Evolutionary conservation across 2,797 vertebrate genomes (phyloP), one percentile per base, ranked within the genome.

Genomic region (Centropyge bicolor): DNA sequence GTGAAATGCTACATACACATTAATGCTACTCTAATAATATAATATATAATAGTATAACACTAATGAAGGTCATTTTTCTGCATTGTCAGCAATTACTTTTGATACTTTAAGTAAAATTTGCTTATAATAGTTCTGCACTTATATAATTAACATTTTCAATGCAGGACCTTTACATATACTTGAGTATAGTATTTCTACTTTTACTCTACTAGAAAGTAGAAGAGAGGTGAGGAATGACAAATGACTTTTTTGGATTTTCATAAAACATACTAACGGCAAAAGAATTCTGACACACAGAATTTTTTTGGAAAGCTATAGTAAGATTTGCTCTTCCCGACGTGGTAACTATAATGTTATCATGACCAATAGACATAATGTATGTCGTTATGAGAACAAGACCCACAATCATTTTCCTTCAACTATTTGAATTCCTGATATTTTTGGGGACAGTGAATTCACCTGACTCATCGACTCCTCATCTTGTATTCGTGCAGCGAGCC

Each of bases 401-500:
- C 5, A 13, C 5, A 3, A 27, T 27, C 6, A 54, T 22, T 49
- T 52, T 40, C 13, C 9, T 51, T 40, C 2, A 40, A 46, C 19
- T 49, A 27, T 41, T 49, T 27, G 27, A 64, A 49, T 27, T 13
- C 24, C 11, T 27, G n/a, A 40, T 56, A 31, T 48, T 59, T 46
- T 27, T 20, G 8, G 9, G 31, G 35, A 3, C 20, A 20, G 49
- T 45, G 41, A 5, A 17, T n/a, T 45, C 27, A 36, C 61, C 62
- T 51, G 45, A 20, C 16, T 55, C 22, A 62, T 54, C 8, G 11
- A 59, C n/a, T 38, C 22, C 8, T 70, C 16, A 10, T 59, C 38
- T 66, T 40, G 65, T 60, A 61, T 62, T 63, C 40, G 27, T 38
- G 67, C 35, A 57, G 13, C 22, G 46, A 66, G 24, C 22, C 5